Evolutionary conservation across 1,140 invertebrate genomes (phyloP).

Genomic region (Paralvinella palmiformis): DNA sequence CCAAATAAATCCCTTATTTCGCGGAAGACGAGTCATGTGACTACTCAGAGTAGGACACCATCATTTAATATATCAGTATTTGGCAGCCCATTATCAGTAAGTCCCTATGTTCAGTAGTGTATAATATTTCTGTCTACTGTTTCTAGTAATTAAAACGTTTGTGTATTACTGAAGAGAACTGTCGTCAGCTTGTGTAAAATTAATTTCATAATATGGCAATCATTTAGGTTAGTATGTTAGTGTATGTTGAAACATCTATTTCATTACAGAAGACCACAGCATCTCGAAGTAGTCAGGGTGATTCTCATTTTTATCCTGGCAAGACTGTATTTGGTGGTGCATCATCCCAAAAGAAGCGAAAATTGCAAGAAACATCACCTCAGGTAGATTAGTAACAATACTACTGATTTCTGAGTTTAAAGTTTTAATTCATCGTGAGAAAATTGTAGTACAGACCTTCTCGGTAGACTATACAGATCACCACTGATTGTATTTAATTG

Average conservation of each 20-base stretch:
- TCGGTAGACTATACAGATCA: not conserved
- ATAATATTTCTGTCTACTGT: not conserved
- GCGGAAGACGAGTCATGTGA: not conserved
- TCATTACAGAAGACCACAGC: not conserved
- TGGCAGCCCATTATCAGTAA: slow-evolving; percentile 26
- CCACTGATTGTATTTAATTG: not conserved
- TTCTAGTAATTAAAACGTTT: not conserved
- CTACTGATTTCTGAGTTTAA: not conserved
- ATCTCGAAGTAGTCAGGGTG: slow-evolving; percentile 27
- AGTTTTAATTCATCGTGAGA: not conserved
- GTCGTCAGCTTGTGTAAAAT: not conserved
- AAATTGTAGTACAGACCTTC: not conserved
- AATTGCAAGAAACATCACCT: slow-evolving; percentile 27
- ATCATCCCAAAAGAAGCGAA: slow-evolving; percentile 54
- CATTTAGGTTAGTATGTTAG: not conserved
- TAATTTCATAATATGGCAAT: not conserved
- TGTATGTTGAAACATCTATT: not conserved
- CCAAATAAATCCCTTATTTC: not conserved
- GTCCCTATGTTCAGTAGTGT: too few species aligned
- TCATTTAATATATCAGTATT: slow-evolving; percentile 30
- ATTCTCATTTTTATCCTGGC: slow-evolving; percentile 75
- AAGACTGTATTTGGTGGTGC: slow-evolving; percentile 73
- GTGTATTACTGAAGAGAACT: not conserved
- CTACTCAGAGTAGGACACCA: slow-evolving; percentile 21
- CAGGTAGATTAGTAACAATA: slow-evolving; percentile 15